These are phyloP conservation scores for Nematostella vectensis DNA, from an alignment of 92 coral and sea anemone species.

Conservation along the genomic window DNA sequence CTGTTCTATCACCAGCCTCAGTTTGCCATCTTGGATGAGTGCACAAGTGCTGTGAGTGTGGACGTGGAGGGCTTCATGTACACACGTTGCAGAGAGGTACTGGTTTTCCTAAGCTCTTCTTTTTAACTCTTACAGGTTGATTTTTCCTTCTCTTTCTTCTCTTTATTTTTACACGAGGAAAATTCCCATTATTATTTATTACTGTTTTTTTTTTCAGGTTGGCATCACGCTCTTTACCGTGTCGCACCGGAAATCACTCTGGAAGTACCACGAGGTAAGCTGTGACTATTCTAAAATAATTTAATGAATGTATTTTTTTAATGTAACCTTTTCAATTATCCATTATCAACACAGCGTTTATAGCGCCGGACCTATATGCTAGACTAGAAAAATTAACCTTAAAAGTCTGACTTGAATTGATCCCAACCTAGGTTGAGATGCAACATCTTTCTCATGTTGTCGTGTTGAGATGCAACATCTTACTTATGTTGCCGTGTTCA, in stretches of 20 bases:
- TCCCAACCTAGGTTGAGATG: no score
- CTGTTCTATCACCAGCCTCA: slow-evolving; percentile 95
- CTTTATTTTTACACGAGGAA: neutral
- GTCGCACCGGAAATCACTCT: slow-evolving; percentile 93
- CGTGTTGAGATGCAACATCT: no score
- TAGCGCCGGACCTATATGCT: no score
- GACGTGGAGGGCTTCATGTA: slow-evolving; percentile 98
- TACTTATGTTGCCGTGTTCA: no score
- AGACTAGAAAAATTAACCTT: no score
- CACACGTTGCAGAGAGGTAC: slow-evolving; percentile 94
- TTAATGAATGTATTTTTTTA: no score
- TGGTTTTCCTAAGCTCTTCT: neutral
- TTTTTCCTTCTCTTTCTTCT: neutral
- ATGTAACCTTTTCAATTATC: no score
- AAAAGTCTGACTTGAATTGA: no score
- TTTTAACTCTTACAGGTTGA: neutral
- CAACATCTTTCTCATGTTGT: no score
- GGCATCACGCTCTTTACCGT: slow-evolving; percentile 93
- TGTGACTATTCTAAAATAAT: no score
- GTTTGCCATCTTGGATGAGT: slow-evolving; percentile 97
- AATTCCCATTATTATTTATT: neutral
- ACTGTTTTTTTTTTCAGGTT: slow-evolving; percentile 34
- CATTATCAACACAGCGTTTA: no score
- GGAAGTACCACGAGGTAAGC: slow-evolving; percentile 98
- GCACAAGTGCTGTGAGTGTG: slow-evolving; percentile 97